Evolutionary conservation across 2,113 vertebrate species (phyloP).

Genomic region (Lutjanus erythropterus): DNA sequence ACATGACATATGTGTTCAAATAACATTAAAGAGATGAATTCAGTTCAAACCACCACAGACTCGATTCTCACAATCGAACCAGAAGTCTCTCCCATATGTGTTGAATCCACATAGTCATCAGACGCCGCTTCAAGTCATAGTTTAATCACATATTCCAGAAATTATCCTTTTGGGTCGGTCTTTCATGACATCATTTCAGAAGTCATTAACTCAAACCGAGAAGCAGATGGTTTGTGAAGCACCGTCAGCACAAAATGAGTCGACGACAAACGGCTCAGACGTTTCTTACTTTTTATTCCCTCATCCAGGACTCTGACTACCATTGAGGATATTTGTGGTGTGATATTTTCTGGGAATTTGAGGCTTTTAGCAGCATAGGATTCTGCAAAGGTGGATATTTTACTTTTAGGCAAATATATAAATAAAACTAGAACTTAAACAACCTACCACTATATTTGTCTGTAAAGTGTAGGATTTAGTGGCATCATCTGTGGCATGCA

Average conservation of each 20-base stretch:
- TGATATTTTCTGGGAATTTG: background rate
- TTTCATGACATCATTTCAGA: conserved; percentile 4
- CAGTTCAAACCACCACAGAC: background rate
- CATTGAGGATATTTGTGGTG: background rate
- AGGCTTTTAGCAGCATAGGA: background rate
- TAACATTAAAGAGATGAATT: background rate
- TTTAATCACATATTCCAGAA: background rate
- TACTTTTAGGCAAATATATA: background rate
- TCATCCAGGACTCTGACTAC: background rate
- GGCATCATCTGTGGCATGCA: no score
- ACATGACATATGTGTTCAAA: background rate
- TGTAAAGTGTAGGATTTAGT: no score
- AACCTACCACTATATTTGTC: no score
- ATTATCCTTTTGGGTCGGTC: background rate
- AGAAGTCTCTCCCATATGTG: background rate
- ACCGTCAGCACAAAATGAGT: conserved; percentile 1
- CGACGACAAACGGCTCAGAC: background rate
- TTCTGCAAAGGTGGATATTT: background rate
- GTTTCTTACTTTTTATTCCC: background rate
- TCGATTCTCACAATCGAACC: no score
- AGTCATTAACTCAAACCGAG: background rate
- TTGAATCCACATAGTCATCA: background rate
- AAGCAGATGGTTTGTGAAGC: conserved; percentile 25
- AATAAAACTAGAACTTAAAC: background rate
- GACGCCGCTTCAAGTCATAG: background rate